Percentiles rank a stretch among this genome's conserved stretches.
These are phyloP conservation scores for Anagyrus pseudococci DNA, from an alignment of 2,888 invertebrate species.

Conservation along the genomic window DNA sequence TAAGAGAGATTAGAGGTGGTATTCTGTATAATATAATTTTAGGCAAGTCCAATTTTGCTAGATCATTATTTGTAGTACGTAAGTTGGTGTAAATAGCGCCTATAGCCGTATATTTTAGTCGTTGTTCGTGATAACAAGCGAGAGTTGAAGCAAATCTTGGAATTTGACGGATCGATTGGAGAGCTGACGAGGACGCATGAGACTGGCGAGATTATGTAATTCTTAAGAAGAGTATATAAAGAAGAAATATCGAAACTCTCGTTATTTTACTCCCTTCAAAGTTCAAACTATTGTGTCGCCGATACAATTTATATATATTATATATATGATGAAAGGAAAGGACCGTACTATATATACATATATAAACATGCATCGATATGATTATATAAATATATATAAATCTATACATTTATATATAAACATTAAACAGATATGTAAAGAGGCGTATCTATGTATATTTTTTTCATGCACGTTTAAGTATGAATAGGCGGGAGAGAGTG, in stretches of 20 bases:
- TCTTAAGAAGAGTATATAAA: slow-evolving; percentile 21
- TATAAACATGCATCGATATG: slow-evolving; percentile 36
- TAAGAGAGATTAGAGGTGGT: slow-evolving; percentile 47
- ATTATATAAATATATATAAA: slow-evolving; percentile 39
- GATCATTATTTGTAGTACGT: slow-evolving; percentile 46
- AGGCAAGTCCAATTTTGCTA: slow-evolving; percentile 48
- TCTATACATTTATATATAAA: slow-evolving; percentile 34
- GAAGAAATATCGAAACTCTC: slow-evolving; percentile 32
- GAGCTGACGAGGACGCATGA: slow-evolving; percentile 36
- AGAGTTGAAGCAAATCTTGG: slow-evolving; percentile 18
- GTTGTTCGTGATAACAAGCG: slow-evolving; percentile 39
- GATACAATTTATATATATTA: slow-evolving; percentile 36
- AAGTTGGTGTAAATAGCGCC: slow-evolving; percentile 60
- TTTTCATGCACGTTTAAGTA: slow-evolving; percentile 37
- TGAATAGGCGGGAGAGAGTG: slow-evolving; percentile 7
- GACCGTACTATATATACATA: slow-evolving; percentile 31
- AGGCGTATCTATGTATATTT: slow-evolving; percentile 38
- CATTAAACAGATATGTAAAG: slow-evolving; percentile 29
- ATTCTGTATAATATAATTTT: slow-evolving; percentile 60
- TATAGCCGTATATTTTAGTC: slow-evolving; percentile 40
- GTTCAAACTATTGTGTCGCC: slow-evolving; percentile 39
- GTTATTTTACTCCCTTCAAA: slow-evolving; percentile 38
- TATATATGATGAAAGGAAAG: slow-evolving; percentile 31
- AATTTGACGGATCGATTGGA: too few species aligned
- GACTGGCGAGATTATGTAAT: slow-evolving; percentile 40